Evolutionary conservation across 1,140 invertebrate genomes (phyloP).

Genomic region (Matsumurasca onukii): DNA sequence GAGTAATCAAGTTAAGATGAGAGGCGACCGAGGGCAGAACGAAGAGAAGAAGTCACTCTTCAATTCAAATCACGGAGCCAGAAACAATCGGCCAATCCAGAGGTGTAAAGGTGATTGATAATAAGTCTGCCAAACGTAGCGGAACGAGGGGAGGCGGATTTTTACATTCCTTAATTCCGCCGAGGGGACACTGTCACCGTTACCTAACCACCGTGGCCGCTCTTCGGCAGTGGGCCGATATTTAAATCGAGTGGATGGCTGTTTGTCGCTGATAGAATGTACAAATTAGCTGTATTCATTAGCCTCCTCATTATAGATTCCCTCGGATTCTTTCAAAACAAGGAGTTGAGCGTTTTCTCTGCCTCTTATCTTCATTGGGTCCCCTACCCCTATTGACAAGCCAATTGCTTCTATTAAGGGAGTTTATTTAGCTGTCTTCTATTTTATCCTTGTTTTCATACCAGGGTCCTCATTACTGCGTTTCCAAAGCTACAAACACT

Average conservation of each 20-base stretch:
- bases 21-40: slow-evolving; percentile 12
- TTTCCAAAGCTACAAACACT: too few species aligned
- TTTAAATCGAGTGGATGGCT: background rate
- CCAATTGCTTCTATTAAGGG: too few species aligned
- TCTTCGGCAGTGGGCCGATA: background rate
- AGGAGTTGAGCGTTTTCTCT: background rate
- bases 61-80: slow-evolving; percentile 25
- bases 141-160: slow-evolving; percentile 26
- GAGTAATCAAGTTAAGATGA: slow-evolving; percentile 19
- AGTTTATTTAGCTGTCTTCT: too few species aligned
- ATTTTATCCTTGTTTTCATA: too few species aligned
- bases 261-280: background rate
- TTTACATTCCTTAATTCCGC: slow-evolving; percentile 29
- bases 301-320: slow-evolving; percentile 1
- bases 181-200: background rate
- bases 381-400: background rate
- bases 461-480: too few species aligned
- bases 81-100: slow-evolving; percentile 24
- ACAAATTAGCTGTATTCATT: slow-evolving; percentile 14
- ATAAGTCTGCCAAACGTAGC: slow-evolving; percentile 27
- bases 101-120: slow-evolving; percentile 27
- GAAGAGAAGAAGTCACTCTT: slow-evolving; percentile 13
- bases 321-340: background rate
- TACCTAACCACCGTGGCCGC: background rate
- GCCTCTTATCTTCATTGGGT: background rate